Evolutionary conservation across 2,888 invertebrate genomes (phyloP), one percentile per base, ranked within the genome.

Genomic region (Timema podura): DNA sequence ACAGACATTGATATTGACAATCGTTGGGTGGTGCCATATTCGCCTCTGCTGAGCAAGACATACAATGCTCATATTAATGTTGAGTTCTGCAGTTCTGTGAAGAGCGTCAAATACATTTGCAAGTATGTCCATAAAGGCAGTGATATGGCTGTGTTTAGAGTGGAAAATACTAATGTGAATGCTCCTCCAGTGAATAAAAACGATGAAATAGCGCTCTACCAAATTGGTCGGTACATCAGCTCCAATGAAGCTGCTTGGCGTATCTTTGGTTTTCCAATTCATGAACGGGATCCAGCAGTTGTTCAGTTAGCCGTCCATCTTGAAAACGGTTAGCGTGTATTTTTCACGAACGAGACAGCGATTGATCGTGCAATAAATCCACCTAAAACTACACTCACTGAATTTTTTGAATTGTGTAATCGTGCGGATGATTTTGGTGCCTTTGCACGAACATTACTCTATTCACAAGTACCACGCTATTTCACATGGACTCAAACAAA

Each of bases 81-180:
- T 51, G 54, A 51, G n/a, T 51, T 51, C 54, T 51, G 54, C 54
- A 51, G 54, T 51, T 51, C 54, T 51, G 54, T 51, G 54, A 51
- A 51, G 54, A 51, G 54, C 54, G 3, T 51, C 54, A 80, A 80
- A 76, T 81, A 79, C 72, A 76, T 81, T 73, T 80, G 78, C 73
- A 80, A 80, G 65, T 78, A 78, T 70, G 73, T 79, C 47, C 71
- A 69, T 54, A 74, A 76, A 30, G 30, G 30, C 30, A 30, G 30
- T 30, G 30, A 30, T 30, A 30, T 30, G 30, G 30, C 30, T 30
- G 30, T 30, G 30, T 30, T 30, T 30, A 30, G 30, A 30, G 30
- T 30, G 30, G 30, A 30, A 30, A 30, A 74, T 64, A n/a, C 71
- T 47, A 72, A 73, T 74, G 74, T 75, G 68, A 75, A 72, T 75